These are phyloP conservation scores for Mechanitis messenoides DNA, from an alignment of 2,888 invertebrate genomes.

Conservation along the genomic window DNA sequence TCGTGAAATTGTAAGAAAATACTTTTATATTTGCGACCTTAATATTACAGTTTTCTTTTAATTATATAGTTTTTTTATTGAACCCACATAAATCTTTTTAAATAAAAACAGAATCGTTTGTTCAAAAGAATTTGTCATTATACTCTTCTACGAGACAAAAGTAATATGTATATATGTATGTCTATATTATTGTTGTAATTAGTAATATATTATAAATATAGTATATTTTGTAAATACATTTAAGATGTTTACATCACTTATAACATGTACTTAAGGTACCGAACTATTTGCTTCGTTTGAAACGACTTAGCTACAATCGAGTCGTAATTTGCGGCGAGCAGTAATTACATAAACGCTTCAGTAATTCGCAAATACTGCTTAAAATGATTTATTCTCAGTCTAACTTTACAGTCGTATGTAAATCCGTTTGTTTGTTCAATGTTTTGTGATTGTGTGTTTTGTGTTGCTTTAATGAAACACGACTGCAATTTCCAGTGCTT, in stretches of 20 bases:
- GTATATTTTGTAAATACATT: not conserved
- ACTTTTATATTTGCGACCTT: no score
- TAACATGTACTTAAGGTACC: not conserved
- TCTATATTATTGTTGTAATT: no score
- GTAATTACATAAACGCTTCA: constrained; percentile 6
- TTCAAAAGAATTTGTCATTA: no score
- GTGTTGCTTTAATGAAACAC: not conserved
- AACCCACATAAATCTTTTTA: no score
- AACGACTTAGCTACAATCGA: constrained; percentile 7
- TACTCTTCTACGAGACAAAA: no score
- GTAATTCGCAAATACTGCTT: constrained; percentile 6
- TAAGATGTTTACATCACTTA: not conserved
- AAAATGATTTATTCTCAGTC: constrained; percentile 5
- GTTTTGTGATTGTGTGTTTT: constrained; percentile 1
- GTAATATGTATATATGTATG: no score
- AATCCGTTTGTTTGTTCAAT: not conserved
- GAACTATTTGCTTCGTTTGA: not conserved
- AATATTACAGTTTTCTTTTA: no score
- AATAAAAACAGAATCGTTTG: no score
- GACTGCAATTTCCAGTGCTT: not conserved
- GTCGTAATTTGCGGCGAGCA: constrained; percentile 5
- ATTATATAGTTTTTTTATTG: no score
- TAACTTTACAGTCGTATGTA: constrained; percentile 6
- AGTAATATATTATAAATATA: no score
- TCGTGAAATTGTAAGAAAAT: no score